Evolutionary conservation across 2,888 invertebrate species (phyloP).

Genomic region (Therioaphis trifolii): DNA sequence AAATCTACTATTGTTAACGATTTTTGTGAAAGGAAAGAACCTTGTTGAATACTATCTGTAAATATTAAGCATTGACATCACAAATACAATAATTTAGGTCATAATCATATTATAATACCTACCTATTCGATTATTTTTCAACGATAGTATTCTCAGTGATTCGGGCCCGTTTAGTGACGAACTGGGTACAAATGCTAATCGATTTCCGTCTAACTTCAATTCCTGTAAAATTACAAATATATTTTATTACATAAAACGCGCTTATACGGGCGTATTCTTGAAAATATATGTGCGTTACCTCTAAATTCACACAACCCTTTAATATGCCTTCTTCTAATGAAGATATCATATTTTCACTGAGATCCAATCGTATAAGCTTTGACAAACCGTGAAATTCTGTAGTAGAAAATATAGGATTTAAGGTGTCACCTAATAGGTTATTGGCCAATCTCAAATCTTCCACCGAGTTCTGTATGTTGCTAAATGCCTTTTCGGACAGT

Average conservation of each 20-base stretch:
- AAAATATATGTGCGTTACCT: too few relatives aligned
- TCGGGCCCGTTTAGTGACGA: constrained; percentile 84
- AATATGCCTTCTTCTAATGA: constrained; percentile 87
- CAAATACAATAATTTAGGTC: not conserved
- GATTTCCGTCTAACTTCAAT: constrained; percentile 83
- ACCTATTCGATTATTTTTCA: constrained; percentile 86
- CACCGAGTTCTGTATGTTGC: constrained; percentile 76
- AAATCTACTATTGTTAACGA: constrained; percentile 81
- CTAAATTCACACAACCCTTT: constrained; percentile 82
- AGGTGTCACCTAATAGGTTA: constrained; percentile 87
- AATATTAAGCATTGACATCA: constrained; percentile 66
- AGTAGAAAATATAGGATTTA: constrained; percentile 90
- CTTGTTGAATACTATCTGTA: constrained; percentile 77
- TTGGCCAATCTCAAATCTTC: constrained; percentile 79
- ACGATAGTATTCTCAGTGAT: constrained; percentile 78
- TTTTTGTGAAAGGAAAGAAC: constrained; percentile 78
- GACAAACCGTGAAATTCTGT: constrained; percentile 83
- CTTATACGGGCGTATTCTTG: too few relatives aligned
- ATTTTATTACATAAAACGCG: too few relatives aligned
- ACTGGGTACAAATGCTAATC: constrained; percentile 80
- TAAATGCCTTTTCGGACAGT: constrained; percentile 80
- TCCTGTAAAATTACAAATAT: constrained; percentile 72
- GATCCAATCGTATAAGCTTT: constrained; percentile 79
- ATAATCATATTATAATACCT: constrained; percentile 72
- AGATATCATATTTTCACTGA: constrained; percentile 83